These are phyloP conservation scores for Athrips mouffetella DNA, from an alignment of 2,888 invertebrate genomes.

Conservation along the genomic window DNA sequence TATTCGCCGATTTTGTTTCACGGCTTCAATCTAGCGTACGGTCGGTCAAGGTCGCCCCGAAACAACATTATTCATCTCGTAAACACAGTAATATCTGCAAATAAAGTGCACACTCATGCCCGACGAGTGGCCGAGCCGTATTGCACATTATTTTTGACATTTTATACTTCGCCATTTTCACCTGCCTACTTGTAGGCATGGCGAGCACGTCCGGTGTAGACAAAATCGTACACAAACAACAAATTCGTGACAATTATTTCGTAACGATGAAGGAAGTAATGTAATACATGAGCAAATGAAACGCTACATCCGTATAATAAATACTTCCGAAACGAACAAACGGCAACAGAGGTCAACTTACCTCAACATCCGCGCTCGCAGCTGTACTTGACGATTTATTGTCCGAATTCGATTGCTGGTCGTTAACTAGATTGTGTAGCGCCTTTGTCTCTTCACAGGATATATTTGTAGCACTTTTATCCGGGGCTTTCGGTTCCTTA, in stretches of 20 bases:
- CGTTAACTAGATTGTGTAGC: slow-evolving; percentile 59
- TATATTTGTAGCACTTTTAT: slow-evolving; percentile 76
- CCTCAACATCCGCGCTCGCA: slow-evolving; percentile 61
- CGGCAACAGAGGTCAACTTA: slow-evolving; percentile 61
- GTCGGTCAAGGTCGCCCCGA: slow-evolving; percentile 6
- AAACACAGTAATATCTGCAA: slow-evolving; percentile 14
- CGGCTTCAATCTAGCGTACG: neutral
- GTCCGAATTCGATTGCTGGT: slow-evolving; percentile 63
- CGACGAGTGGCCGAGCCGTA: slow-evolving; percentile 26
- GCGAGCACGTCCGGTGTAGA: slow-evolving; percentile 14
- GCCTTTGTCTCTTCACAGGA: slow-evolving; percentile 70
- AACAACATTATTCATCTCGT: slow-evolving; percentile 9
- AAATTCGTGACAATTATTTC: neutral
- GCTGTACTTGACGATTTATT: slow-evolving; percentile 52
- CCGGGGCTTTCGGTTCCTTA: slow-evolving; percentile 86
- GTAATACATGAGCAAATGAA: neutral
- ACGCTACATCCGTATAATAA: neutral
- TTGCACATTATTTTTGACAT: slow-evolving; percentile 45
- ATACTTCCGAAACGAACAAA: slow-evolving; percentile 39
- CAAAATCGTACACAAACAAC: slow-evolving; percentile 7
- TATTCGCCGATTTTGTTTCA: neutral
- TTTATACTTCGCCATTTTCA: slow-evolving; percentile 56
- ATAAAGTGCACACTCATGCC: slow-evolving; percentile 28
- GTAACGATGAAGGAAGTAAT: neutral
- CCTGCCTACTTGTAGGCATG: slow-evolving; percentile 32